Evolutionary conservation across 2,797 vertebrate genomes (phyloP).

Genomic region (Anableps anableps): DNA sequence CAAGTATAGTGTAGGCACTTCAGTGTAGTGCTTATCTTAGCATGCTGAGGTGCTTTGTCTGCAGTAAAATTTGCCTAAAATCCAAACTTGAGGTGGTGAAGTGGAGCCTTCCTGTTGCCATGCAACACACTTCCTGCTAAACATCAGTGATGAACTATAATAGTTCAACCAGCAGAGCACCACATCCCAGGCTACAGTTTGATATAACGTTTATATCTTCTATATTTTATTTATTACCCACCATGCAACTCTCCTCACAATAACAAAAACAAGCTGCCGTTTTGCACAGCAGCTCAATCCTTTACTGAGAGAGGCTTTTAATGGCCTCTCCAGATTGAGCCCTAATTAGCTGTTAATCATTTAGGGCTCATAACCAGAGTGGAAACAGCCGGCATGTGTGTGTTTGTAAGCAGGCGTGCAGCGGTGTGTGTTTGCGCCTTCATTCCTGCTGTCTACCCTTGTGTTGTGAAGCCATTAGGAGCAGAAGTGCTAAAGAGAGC

Average conservation of each 20-base stretch:
- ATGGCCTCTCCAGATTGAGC: constrained; percentile 82
- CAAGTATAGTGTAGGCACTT: constrained; percentile 48
- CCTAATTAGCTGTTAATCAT: constrained; percentile 89
- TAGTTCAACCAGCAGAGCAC: constrained; percentile 29
- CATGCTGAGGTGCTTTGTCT: constrained; percentile 31
- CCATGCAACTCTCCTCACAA: constrained; percentile 46
- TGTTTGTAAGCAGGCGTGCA: constrained; percentile 49
- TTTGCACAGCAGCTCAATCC: constrained; percentile 71
- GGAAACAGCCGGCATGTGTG: constrained; percentile 74
- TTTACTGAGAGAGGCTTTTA: constrained; percentile 78
- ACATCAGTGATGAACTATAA: constrained; percentile 42
- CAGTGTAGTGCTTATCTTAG: constrained; percentile 22
- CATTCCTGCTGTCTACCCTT: constrained; percentile 74
- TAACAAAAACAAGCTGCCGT: constrained; percentile 70
- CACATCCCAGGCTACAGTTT: constrained; percentile 42
- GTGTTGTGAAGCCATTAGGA: constrained; percentile 81
- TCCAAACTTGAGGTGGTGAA: constrained; percentile 42
- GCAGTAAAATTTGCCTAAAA: constrained; percentile 50
- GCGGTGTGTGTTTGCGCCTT: constrained; percentile 62
- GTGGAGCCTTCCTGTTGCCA: constrained; percentile 35
- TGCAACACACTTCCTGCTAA: constrained; percentile 35
- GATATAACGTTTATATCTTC: constrained; percentile 47
- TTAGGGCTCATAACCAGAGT: constrained; percentile 81
- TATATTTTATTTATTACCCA: constrained; percentile 30
- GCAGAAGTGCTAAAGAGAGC: constrained; percentile 81